phyloP scores from a whole-genome alignment of 2,797 vertebrate genomes.

The Myiotriccus ornatus region DNA sequence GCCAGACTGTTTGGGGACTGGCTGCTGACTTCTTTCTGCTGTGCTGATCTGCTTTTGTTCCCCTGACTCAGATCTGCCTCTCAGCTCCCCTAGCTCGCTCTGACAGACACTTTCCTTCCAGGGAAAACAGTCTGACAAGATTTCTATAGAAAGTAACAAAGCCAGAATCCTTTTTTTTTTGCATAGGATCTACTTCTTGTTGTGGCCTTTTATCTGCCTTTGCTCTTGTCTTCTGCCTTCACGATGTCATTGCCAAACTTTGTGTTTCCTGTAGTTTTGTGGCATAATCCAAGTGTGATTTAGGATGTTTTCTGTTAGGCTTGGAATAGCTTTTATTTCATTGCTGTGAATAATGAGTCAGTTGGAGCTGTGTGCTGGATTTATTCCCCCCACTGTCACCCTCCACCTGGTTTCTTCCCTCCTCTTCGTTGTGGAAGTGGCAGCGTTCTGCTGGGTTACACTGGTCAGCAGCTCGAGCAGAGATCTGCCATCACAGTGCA shows the following conservation, averaged over 20 bases:
- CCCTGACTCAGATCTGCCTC: not conserved
- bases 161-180: not conserved
- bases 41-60: slow-evolving; percentile 21
- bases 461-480: fast-evolving
- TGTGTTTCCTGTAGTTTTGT: not conserved
- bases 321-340: not conserved
- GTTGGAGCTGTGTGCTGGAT: not conserved
- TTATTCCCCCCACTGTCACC: not conserved
- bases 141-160: not conserved
- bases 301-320: not conserved
- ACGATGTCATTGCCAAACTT: not conserved
- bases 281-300: fast-evolving
- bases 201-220: not conserved
- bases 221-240: not conserved
- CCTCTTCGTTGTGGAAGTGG: not conserved
- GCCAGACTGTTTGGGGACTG: not conserved
- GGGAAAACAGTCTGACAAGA: not conserved
- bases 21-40: slow-evolving; percentile 11
- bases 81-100: not conserved
- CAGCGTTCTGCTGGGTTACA: not conserved
- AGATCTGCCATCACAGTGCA: not conserved
- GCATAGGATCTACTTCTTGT: not conserved
- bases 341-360: not conserved
- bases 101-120: not conserved
- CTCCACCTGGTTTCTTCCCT: not conserved